Evolutionary conservation across 2,888 invertebrate genomes (phyloP).

Genomic region (Pardosa pseudoannulata): DNA sequence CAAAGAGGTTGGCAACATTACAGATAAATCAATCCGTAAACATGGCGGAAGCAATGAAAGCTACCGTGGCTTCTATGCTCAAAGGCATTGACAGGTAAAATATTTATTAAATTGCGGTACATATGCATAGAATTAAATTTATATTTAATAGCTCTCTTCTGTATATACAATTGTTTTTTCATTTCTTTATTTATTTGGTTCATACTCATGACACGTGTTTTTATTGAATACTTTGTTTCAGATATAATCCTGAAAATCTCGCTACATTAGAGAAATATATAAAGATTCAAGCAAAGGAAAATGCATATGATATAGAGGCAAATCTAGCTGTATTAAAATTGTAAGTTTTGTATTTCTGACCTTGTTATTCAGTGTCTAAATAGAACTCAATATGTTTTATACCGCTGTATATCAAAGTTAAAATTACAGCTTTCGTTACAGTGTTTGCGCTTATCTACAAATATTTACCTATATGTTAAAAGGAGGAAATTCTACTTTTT

Average conservation of each 20-base stretch:
- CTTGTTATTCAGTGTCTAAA: no score
- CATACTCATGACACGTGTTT: background rate
- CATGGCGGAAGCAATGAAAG: conserved; percentile 90
- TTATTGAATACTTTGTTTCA: conserved; percentile 25
- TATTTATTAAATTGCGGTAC: background rate
- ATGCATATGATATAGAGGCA: conserved; percentile 97
- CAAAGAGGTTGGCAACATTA: no score
- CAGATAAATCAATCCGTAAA: no score
- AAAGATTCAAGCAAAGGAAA: conserved; percentile 93
- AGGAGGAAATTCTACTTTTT: no score
- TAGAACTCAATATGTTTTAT: no score
- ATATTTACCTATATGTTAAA: no score
- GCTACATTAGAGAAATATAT: conserved; percentile 93
- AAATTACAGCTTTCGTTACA: no score
- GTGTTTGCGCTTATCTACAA: no score
- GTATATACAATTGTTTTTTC: background rate
- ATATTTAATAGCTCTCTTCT: background rate
- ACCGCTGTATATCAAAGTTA: no score
- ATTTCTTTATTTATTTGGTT: no score
- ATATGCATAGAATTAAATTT: background rate
- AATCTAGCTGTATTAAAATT: conserved; percentile 96
- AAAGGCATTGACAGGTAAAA: conserved; percentile 93
- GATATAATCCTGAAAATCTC: conserved; percentile 97
- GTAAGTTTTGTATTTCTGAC: conserved; percentile 75
- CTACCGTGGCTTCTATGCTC: conserved; percentile 89